Percentiles rank a stretch among this genome's conserved stretches.
Evolutionary conservation across 2,888 invertebrate genomes (phyloP).

Genomic region (Ferrisia virgata): DNA sequence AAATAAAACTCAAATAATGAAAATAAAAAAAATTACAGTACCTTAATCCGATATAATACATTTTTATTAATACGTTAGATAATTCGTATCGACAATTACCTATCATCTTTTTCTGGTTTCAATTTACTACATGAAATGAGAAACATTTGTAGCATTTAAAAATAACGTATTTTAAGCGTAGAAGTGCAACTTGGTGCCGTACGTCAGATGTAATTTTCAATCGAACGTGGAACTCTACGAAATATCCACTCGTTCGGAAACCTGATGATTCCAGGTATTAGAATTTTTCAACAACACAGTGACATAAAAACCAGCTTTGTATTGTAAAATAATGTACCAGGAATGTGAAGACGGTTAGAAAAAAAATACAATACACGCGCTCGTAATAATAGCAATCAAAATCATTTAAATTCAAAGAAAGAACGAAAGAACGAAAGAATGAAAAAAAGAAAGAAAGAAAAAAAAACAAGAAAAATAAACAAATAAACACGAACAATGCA

Average conservation of each 20-base stretch:
- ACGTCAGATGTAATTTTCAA: background rate
- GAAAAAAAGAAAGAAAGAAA: background rate
- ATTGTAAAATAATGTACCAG: background rate
- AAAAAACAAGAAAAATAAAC: no score
- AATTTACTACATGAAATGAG: no score
- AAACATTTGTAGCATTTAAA: no score
- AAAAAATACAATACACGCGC: background rate
- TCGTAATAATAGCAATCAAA: background rate
- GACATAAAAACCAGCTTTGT: constrained; percentile 6
- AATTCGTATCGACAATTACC: background rate
- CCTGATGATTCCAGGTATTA: no score
- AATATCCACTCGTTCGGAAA: background rate
- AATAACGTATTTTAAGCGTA: constrained; percentile 7
- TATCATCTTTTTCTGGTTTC: background rate
- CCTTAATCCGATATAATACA: constrained; percentile 23
- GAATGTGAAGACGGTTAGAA: constrained; percentile 5
- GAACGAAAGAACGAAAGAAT: background rate
- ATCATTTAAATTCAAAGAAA: background rate
- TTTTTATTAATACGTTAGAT: background rate
- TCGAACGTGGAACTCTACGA: background rate
- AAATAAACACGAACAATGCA: no score
- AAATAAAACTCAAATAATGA: background rate
- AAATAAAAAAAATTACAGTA: constrained; percentile 16
- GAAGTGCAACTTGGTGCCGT: constrained; percentile 21
- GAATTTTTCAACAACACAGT: no score